phyloP scores from a whole-genome alignment of 2,888 invertebrate genomes.

The Microctonus hyperodae region DNA sequence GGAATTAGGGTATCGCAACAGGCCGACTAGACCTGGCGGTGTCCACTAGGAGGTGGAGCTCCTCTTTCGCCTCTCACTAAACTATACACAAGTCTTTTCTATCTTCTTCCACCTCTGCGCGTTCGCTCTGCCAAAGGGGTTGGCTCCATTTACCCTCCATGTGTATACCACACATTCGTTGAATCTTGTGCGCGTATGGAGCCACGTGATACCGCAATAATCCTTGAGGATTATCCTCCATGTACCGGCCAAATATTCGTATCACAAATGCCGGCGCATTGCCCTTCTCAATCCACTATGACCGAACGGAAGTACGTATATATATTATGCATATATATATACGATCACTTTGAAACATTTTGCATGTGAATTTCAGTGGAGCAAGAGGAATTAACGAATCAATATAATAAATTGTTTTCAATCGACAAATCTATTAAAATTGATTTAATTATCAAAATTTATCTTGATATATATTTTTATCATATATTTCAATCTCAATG shows the following conservation, averaged over 20 bases:
- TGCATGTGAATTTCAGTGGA: background rate
- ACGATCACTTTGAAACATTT: background rate
- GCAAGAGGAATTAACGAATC: background rate
- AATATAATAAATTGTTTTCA: background rate
- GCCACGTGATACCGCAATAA: slow-evolving; percentile 63
- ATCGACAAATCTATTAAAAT: too few species aligned
- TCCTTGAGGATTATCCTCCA: slow-evolving; percentile 62
- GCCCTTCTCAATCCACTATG: slow-evolving; percentile 26
- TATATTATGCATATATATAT: too few species aligned
- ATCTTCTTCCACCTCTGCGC: slow-evolving; percentile 36
- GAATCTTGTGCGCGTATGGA: slow-evolving; percentile 58
- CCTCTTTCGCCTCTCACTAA: slow-evolving; percentile 16
- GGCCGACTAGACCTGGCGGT: slow-evolving; percentile 49
- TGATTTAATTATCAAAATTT: too few species aligned
- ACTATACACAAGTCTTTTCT: slow-evolving; percentile 18
- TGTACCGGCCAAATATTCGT: slow-evolving; percentile 54
- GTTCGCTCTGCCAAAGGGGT: slow-evolving; percentile 36
- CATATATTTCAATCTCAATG: too few species aligned
- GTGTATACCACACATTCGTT: slow-evolving; percentile 45
- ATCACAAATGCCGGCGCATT: slow-evolving; percentile 45
- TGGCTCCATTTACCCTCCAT: slow-evolving; percentile 32
- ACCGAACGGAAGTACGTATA: background rate
- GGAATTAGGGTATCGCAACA: slow-evolving; percentile 64
- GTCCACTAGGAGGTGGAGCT: slow-evolving; percentile 13
- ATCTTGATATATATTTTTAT: too few species aligned